These are phyloP conservation scores for Bradynema listronoti DNA, from an alignment of 1,140 invertebrate species.

Conservation along the genomic window DNA sequence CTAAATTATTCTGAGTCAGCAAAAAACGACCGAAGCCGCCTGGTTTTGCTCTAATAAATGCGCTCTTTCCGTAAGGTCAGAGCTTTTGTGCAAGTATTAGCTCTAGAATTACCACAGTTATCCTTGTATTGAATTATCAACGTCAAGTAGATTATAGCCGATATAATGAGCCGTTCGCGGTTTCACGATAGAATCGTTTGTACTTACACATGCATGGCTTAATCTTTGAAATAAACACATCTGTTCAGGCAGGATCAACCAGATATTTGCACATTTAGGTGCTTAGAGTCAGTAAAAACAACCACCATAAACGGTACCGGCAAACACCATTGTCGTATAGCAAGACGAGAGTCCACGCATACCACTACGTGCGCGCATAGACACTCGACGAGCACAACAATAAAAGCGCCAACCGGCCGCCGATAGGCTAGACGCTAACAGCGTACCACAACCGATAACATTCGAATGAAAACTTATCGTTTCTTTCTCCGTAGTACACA, in stretches of 20 bases:
- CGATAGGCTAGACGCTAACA: not conserved
- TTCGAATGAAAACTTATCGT: too few relatives aligned
- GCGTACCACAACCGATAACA: not conserved
- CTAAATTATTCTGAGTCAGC: constrained; percentile 75
- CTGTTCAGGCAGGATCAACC: constrained; percentile 62
- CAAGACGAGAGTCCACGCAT: not conserved
- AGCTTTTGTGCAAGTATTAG: constrained; percentile 68
- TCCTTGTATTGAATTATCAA: constrained; percentile 68
- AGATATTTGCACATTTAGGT: constrained; percentile 20
- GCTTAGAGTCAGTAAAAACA: not conserved
- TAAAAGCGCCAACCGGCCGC: not conserved
- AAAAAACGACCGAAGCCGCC: constrained; percentile 48
- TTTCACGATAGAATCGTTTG: constrained; percentile 44
- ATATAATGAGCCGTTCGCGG: constrained; percentile 53
- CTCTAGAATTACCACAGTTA: constrained; percentile 81
- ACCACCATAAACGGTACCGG: not conserved
- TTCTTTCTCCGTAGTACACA: too few relatives aligned
- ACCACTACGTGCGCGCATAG: not conserved
- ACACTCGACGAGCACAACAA: not conserved
- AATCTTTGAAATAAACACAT: constrained; percentile 66
- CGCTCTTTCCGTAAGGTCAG: constrained; percentile 23
- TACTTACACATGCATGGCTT: constrained; percentile 62
- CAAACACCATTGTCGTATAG: not conserved
- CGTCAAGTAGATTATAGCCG: constrained; percentile 47
- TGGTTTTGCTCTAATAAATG: constrained; percentile 55